Evolutionary conservation across 1,140 invertebrate genomes (phyloP).

Genomic region (Gonatopus flavifemur): DNA sequence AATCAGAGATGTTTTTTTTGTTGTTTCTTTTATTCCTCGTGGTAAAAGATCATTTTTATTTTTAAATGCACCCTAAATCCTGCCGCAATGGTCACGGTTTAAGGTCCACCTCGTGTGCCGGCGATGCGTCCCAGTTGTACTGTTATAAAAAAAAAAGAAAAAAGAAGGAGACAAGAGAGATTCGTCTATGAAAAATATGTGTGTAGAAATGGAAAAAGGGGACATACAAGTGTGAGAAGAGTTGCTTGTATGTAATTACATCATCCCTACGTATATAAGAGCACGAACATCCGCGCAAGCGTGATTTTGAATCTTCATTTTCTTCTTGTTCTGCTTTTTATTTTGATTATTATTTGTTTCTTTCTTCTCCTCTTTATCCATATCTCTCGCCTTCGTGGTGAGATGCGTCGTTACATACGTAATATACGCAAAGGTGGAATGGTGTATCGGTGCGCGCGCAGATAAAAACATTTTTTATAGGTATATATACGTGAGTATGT

Average conservation of each 20-base stretch:
- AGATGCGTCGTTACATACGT: no score
- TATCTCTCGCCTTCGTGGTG: slow-evolving; percentile 6
- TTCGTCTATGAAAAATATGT: no score
- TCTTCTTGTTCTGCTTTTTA: background rate
- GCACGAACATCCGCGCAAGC: no score
- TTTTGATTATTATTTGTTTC: slow-evolving; percentile 3
- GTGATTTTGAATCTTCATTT: background rate
- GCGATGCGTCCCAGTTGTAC: slow-evolving; percentile 11
- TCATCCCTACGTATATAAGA: no score
- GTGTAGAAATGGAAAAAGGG: no score
- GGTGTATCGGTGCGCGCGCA: background rate
- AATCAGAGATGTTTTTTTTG: no score
- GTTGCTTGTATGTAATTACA: no score
- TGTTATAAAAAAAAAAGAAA: slow-evolving; percentile 17
- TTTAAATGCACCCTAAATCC: no score
- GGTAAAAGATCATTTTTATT: no score
- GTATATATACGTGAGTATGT: background rate
- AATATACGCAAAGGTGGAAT: background rate
- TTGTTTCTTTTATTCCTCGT: no score
- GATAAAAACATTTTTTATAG: background rate
- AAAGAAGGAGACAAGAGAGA: background rate
- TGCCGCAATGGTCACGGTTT: no score
- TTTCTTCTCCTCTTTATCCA: slow-evolving; percentile 12
- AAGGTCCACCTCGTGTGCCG: slow-evolving; percentile 14
- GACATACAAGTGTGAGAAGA: no score